Evolutionary conservation across 92 coral and sea anemone genomes (phyloP).

Genomic region (Virgularia gustaviana): DNA sequence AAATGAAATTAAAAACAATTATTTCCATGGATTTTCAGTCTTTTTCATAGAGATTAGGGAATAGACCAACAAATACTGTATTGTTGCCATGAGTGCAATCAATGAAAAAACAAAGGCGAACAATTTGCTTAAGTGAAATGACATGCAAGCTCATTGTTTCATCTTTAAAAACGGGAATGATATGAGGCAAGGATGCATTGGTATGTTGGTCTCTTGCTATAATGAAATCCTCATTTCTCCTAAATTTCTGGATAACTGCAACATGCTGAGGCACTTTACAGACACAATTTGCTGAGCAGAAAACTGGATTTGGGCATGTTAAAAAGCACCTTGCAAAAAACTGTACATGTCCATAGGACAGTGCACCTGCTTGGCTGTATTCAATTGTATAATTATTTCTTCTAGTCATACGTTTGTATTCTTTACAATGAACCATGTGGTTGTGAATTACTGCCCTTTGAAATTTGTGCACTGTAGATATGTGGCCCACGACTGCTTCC

Average conservation of each 20-base stretch:
- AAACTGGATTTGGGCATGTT: constrained; percentile 50
- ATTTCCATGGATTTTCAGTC: constrained; percentile 33
- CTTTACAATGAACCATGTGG: constrained; percentile 53
- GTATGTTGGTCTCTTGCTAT: constrained; percentile 47
- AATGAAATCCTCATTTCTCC: constrained; percentile 25
- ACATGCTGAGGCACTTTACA: constrained; percentile 51
- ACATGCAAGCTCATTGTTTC: constrained; percentile 9
- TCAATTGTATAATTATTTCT: constrained; percentile 51
- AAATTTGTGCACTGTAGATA: constrained; percentile 28
- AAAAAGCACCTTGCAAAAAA: constrained; percentile 50
- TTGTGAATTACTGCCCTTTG: constrained; percentile 39
- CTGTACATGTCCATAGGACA: constrained; percentile 38
- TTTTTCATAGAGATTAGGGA: constrained; percentile 57
- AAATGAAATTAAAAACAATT: no score
- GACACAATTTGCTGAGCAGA: constrained; percentile 48
- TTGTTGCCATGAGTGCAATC: constrained; percentile 29
- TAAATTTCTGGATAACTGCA: constrained; percentile 49
- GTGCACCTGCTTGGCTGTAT: constrained; percentile 25
- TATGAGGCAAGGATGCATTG: constrained; percentile 44
- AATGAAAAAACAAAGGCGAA: constrained; percentile 45
- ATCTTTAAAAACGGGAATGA: constrained; percentile 46
- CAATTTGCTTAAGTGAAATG: constrained; percentile 42
- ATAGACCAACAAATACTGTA: constrained; percentile 42
- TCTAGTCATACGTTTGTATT: constrained; percentile 51
- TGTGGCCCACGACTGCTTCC: constrained; percentile 44